phyloP scores from a whole-genome alignment of 1,140 invertebrate genomes.

The Procambarus clarkii region DNA sequence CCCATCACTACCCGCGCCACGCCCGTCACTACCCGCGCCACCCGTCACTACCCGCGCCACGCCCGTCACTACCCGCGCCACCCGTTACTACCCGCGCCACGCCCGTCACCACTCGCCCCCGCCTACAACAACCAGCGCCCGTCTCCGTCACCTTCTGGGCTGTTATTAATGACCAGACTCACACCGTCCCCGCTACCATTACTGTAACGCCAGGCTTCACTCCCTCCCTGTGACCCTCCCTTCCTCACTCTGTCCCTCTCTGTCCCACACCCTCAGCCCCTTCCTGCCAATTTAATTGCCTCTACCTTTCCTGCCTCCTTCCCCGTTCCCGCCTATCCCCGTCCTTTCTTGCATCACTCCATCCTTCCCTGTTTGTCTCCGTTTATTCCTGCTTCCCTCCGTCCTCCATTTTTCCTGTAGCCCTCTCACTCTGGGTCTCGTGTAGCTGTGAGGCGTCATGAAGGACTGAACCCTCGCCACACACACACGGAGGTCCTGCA shows the following conservation, averaged over 20 bases:
- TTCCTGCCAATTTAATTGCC: background rate
- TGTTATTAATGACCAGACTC: slow-evolving; percentile 11
- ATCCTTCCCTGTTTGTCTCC: background rate
- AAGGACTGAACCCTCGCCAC: too few species aligned
- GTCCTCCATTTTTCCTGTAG: background rate
- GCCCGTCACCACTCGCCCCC: too few species aligned
- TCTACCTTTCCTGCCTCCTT: background rate
- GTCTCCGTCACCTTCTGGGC: background rate
- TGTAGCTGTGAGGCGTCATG: background rate
- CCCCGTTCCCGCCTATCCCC: background rate
- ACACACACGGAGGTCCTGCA: too few species aligned
- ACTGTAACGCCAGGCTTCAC: background rate
- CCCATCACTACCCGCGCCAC: too few species aligned
- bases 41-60: too few species aligned
- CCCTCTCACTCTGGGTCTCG: background rate
- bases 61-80: too few species aligned
- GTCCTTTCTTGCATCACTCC: background rate
- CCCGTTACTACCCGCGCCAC: too few species aligned
- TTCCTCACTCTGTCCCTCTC: background rate
- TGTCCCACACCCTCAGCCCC: background rate
- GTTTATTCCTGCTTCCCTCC: background rate
- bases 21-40: too few species aligned
- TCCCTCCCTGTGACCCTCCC: background rate
- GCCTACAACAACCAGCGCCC: too few species aligned
- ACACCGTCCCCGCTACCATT: slow-evolving; percentile 7